A percentile compares a stretch with the other conserved stretches of the same genome.
phyloP scores from a whole-genome alignment of 2,113 vertebrate genomes.

The Channa maculata region DNA sequence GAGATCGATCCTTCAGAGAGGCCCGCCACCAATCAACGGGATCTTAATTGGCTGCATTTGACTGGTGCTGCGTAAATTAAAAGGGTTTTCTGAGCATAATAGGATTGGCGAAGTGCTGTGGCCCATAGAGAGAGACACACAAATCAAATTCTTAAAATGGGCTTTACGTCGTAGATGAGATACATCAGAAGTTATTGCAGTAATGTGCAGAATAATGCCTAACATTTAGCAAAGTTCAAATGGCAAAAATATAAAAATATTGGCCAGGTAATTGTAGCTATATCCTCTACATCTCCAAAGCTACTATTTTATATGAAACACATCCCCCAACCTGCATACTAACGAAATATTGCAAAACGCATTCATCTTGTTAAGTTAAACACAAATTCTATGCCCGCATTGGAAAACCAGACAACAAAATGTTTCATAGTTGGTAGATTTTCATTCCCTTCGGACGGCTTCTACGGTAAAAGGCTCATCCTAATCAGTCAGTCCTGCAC shows the following conservation, averaged over 20 bases:
- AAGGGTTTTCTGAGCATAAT: constrained; percentile 52
- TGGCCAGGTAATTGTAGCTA: not conserved
- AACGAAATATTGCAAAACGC: not conserved
- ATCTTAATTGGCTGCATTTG: constrained; percentile 95
- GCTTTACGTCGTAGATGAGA: not conserved
- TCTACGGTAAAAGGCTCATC: constrained; percentile 47
- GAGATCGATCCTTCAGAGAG: constrained; percentile 93
- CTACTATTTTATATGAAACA: no score
- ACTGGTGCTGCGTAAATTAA: constrained; percentile 80
- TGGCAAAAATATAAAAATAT: not conserved
- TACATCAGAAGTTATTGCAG: constrained; percentile 33
- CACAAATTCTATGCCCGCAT: not conserved
- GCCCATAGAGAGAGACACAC: constrained; percentile 29
- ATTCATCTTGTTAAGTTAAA: not conserved
- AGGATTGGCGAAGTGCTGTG: constrained; percentile 21
- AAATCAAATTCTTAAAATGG: constrained; percentile 25
- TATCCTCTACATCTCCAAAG: constrained; percentile 8
- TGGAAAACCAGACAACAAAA: not conserved
- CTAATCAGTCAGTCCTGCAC: constrained; percentile 51
- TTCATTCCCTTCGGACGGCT: not conserved
- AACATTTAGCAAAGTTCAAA: not conserved
- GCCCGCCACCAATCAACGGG: constrained; percentile 91
- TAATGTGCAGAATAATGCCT: constrained; percentile 5
- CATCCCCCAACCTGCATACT: no score
- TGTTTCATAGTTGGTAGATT: not conserved